Conservation (phyloP, 2,113 vertebrate species). For the Synchiropus splendidus region DNA sequence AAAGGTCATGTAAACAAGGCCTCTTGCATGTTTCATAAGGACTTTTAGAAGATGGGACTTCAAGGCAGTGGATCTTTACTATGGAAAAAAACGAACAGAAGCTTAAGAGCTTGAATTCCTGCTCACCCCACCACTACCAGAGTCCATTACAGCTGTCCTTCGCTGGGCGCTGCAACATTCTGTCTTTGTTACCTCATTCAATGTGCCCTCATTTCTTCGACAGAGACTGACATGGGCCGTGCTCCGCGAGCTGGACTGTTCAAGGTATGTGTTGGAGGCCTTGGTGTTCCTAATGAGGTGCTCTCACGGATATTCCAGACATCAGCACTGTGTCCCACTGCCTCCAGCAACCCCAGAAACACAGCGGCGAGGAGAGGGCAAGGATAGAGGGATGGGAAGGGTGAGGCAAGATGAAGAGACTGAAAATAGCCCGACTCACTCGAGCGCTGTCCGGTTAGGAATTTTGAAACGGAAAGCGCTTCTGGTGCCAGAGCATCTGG, state of each 20-base stretch:
- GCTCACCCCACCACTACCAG: constrained; percentile 19
- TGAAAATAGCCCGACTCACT: too few relatives aligned
- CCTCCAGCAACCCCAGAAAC: constrained; percentile 7
- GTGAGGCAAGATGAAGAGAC: background rate
- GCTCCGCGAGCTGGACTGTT: constrained; percentile 9
- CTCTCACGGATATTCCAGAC: constrained; percentile 19
- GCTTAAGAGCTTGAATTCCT: constrained; percentile 5
- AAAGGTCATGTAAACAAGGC: too few relatives aligned
- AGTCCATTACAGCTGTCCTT: constrained; percentile 15
- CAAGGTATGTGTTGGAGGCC: constrained; percentile 9
- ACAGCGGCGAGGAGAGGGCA: background rate
- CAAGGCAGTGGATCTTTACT: too few relatives aligned
- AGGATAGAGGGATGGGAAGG: constrained; percentile 2
- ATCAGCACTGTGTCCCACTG: constrained; percentile 5
- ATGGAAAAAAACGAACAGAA: background rate
- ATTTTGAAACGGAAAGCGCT: too few relatives aligned
- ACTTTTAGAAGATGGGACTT: too few relatives aligned
- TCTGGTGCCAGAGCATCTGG: too few relatives aligned
- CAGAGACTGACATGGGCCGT: constrained; percentile 5
- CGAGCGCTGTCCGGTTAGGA: too few relatives aligned
- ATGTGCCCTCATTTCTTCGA: constrained; percentile 14
- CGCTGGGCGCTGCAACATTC: constrained; percentile 10
- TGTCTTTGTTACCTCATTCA: constrained; percentile 9
- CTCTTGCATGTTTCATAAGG: too few relatives aligned
- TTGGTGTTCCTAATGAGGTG: constrained; percentile 37